Evolutionary conservation across 2,888 invertebrate species (phyloP), one percentile per base, ranked within the genome.

Genomic region (Coremacera marginata): DNA sequence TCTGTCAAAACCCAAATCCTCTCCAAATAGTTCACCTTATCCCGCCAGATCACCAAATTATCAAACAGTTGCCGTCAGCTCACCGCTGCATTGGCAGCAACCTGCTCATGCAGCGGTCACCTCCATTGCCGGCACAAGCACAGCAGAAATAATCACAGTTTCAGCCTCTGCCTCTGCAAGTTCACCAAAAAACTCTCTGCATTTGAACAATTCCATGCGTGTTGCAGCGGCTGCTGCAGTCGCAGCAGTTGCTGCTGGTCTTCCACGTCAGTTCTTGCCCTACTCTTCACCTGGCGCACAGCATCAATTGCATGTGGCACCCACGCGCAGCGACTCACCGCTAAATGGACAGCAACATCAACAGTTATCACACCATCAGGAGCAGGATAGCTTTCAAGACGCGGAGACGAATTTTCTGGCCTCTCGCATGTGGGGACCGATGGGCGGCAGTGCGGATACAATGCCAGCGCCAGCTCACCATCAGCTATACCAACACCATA

Each of bases 1-100:
- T 90, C 92, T 97, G 73, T 94, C 94, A 85, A 97, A 97, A 90
- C 97, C 97, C 77, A 94, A 96, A 74, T 91, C 91, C 16, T 93
- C 93, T 4, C 91, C 91, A 1, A 91, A 91, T 14, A 86, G 87
- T 27, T 91, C 93, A 71, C 91, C 82, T 5, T 80, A 80, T 25
- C 25, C 74, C n/a, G 22, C 60, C 9, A 65, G 9, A 79, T 70
- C 82, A 22, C 88, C 90, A 76, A 49, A 79, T 87, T 84, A 80
- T 55, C 75, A 70, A 77, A 37, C 82, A 5, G 74, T 79, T 9
- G 79, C 81, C 8, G 80, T 82, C 14, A 82, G 82, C 63, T 82
- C 85, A 5, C 82, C 83, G 4, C 72, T 85, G 44, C 80, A 80
- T 67, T 84, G 85, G 85, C 82, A 76, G 51, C 14, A 74, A 80